Evolutionary conservation across 2,888 invertebrate genomes (phyloP).

Genomic region (Tineola bisselliella): DNA sequence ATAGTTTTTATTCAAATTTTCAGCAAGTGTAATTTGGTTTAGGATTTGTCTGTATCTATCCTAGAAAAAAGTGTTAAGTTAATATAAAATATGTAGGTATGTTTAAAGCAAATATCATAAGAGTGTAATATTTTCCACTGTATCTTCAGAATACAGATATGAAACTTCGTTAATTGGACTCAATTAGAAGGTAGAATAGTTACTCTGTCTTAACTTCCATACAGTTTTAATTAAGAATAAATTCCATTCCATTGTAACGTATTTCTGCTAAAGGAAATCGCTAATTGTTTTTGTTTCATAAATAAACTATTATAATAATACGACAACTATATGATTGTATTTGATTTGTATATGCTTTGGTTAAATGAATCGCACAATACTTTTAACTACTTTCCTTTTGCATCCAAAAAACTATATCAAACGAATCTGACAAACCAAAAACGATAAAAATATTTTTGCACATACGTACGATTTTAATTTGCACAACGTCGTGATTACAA

Average conservation of each 20-base stretch:
- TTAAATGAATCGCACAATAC: too few species aligned
- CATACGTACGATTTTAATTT: background rate
- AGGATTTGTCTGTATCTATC: too few species aligned
- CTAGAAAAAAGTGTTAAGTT: background rate
- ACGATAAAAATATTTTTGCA: background rate
- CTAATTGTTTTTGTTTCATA: background rate
- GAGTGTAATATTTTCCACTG: slow-evolving; percentile 2
- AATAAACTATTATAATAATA: too few species aligned
- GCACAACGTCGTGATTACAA: background rate
- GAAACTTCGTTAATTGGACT: slow-evolving; percentile 13
- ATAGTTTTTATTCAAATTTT: too few species aligned
- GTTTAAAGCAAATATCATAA: background rate
- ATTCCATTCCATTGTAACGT: slow-evolving; percentile 10
- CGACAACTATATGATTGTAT: too few species aligned
- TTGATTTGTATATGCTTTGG: too few species aligned
- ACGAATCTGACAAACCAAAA: background rate
- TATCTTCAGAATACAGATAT: slow-evolving; percentile 8
- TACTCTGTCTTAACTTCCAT: slow-evolving; percentile 12
- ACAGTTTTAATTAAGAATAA: slow-evolving; percentile 12
- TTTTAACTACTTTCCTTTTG: too few species aligned
- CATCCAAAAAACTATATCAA: background rate
- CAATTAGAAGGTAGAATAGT: slow-evolving; percentile 13
- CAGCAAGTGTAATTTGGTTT: too few species aligned
- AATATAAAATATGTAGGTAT: background rate
- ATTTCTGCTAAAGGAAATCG: slow-evolving; percentile 1